Evolutionary conservation across 2,113 vertebrate species (phyloP).

Genomic region (Halichoeres trimaculatus): DNA sequence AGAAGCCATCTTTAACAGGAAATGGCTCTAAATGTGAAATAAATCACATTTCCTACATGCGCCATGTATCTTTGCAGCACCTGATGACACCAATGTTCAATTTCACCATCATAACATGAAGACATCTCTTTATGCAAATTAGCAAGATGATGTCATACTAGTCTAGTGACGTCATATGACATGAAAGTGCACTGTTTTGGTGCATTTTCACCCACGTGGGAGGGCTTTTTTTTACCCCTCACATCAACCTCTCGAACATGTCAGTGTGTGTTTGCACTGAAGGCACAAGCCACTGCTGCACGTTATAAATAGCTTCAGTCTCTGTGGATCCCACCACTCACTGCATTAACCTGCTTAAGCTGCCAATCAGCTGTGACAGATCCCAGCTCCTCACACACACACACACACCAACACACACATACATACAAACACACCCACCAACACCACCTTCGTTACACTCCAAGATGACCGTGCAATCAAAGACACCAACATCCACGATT

Average conservation of each 20-base stretch:
- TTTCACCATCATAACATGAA: no score
- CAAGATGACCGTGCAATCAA: constrained; percentile 33
- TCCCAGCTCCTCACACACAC: background rate
- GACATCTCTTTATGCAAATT: no score
- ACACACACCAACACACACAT: background rate
- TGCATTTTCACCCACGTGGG: background rate
- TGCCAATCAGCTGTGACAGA: constrained; percentile 64
- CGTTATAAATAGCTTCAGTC: constrained; percentile 70
- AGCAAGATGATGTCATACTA: no score
- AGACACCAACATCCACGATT: constrained; percentile 29
- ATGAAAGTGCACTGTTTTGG: background rate
- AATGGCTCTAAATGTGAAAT: no score
- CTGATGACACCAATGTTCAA: no score
- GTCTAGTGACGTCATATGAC: background rate
- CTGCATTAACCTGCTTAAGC: constrained; percentile 64
- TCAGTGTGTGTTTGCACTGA: background rate
- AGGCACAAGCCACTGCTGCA: constrained; percentile 52
- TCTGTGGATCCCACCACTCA: constrained; percentile 57
- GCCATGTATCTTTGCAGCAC: no score
- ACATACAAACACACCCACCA: background rate
- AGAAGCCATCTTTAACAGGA: no score
- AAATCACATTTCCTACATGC: no score
- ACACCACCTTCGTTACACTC: background rate
- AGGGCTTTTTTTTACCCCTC: background rate
- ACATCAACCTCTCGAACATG: background rate